Conservation (phyloP, 2,113 vertebrate genomes). For the Eretmochelys imbricata region DNA sequence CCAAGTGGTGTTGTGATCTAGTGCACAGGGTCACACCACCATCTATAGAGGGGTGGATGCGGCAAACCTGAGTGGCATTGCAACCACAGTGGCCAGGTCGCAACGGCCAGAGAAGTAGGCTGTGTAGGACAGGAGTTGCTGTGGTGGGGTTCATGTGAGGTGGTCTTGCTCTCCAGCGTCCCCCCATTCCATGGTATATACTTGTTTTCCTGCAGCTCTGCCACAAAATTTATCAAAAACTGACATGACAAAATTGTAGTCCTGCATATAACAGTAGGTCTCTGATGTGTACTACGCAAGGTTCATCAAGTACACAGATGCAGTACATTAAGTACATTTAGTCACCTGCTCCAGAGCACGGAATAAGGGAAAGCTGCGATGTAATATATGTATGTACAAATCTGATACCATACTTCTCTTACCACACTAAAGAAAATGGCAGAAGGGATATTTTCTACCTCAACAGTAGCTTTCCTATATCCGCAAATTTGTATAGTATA, state of each 20-base stretch:
- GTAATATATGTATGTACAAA: not conserved
- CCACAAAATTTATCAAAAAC: not conserved
- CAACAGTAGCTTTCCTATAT: not conserved
- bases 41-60: not conserved
- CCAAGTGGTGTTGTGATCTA: not conserved
- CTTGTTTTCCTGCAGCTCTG: not conserved
- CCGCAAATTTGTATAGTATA: not conserved
- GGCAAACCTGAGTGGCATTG: not conserved
- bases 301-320: not conserved
- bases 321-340: not conserved
- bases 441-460: conserved; percentile 13
- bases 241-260: not conserved
- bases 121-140: not conserved
- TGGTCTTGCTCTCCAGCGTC: not conserved
- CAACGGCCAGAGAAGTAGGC: not conserved
- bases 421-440: not conserved
- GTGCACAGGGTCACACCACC: not conserved
- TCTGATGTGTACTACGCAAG: not conserved
- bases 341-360: not conserved
- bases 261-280: not conserved
- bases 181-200: not conserved
- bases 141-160: not conserved
- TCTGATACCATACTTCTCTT: not conserved
- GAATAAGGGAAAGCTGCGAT: not conserved
- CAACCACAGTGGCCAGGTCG: not conserved